These are phyloP conservation scores for Phyllotreta striolata DNA, from an alignment of 2,888 invertebrate genomes.

Conservation along the genomic window DNA sequence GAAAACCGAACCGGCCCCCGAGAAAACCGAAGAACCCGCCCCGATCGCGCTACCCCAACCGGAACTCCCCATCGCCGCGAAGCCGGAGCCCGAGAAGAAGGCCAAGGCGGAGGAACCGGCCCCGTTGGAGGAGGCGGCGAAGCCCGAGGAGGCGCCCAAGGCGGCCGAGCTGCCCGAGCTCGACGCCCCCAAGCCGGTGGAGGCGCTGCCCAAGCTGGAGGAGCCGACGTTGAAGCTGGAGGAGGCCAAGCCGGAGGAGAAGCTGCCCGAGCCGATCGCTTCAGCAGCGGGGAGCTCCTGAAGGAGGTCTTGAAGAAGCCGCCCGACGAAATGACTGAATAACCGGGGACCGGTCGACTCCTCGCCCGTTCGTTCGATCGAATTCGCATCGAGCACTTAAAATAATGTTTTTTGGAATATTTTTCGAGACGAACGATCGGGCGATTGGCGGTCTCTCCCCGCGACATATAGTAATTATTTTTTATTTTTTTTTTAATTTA, in stretches of 20 bases:
- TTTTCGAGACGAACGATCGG: slow-evolving; percentile 51
- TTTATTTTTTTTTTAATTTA: slow-evolving; percentile 42
- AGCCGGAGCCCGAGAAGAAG: slow-evolving; percentile 43
- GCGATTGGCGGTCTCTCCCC: slow-evolving; percentile 45
- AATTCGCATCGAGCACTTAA: slow-evolving; percentile 52
- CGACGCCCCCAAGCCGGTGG: slow-evolving; percentile 2
- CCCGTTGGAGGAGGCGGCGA: slow-evolving; percentile 16
- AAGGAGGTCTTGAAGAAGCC: slow-evolving; percentile 34
- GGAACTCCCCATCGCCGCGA: slow-evolving; percentile 36
- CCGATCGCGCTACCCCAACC: slow-evolving; percentile 4
- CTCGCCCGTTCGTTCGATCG: slow-evolving; percentile 58
- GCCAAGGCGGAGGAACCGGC: slow-evolving; percentile 42
- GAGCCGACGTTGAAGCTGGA: slow-evolving; percentile 51
- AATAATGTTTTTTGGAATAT: slow-evolving; percentile 36
- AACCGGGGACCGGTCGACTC: slow-evolving; percentile 45
- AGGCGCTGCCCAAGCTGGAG: slow-evolving; percentile 43
- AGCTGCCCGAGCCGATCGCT: slow-evolving; percentile 50
- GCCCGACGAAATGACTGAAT: slow-evolving; percentile 44
- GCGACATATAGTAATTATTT: too few species aligned
- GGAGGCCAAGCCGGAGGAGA: slow-evolving; percentile 44
- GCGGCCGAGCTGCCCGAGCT: slow-evolving; percentile 38
- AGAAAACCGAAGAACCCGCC: slow-evolving; percentile 6
- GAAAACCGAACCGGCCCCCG: slow-evolving; percentile 28
- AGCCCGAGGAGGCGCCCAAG: slow-evolving; percentile 45
- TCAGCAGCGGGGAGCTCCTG: slow-evolving; percentile 52